A percentile compares a stretch with the other conserved stretches of the same genome.
Conservation (phyloP, 1,140 invertebrate genomes). For the Drosophila sp. region DNA sequence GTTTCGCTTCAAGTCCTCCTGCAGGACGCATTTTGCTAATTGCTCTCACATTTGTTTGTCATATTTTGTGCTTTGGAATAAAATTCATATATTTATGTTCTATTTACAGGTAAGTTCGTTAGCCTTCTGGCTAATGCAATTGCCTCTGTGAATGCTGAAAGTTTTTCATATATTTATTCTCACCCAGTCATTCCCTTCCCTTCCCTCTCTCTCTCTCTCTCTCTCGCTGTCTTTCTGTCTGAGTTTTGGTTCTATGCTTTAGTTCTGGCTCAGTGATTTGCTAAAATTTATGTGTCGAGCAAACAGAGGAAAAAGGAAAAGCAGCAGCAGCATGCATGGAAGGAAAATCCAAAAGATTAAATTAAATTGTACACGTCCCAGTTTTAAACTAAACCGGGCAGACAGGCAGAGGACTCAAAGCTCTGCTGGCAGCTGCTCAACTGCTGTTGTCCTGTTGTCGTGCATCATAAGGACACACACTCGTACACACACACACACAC, state of each 20-base stretch:
- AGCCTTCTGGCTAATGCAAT: constrained; percentile 5
- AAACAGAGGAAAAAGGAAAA: constrained; percentile 16
- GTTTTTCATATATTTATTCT: constrained; percentile 43
- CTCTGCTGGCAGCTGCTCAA: constrained; percentile 47
- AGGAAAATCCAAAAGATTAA: constrained; percentile 70
- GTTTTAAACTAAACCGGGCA: constrained; percentile 72
- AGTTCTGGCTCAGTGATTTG: constrained; percentile 55
- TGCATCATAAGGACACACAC: constrained; percentile 52
- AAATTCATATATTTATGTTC: not conserved
- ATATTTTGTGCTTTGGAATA: not conserved
- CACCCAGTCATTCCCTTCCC: not conserved
- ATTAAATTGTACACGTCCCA: constrained; percentile 78
- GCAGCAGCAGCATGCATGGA: constrained; percentile 29
- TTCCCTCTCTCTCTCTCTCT: not conserved
- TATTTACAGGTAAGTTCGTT: constrained; percentile 32
- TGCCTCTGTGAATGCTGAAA: constrained; percentile 15
- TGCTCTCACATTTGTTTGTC: constrained; percentile 32
- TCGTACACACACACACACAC: constrained; percentile 26
- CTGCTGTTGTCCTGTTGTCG: constrained; percentile 30
- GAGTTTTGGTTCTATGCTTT: constrained; percentile 5
- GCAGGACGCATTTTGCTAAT: constrained; percentile 35
- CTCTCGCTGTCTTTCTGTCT: constrained; percentile 15
- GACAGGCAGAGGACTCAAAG: constrained; percentile 21
- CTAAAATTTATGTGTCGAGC: constrained; percentile 55
- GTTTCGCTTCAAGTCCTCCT: constrained; percentile 31